Evolutionary conservation across 2,113 vertebrate species (phyloP), one percentile per base, ranked within the genome.

Genomic region (Lathamus discolor): DNA sequence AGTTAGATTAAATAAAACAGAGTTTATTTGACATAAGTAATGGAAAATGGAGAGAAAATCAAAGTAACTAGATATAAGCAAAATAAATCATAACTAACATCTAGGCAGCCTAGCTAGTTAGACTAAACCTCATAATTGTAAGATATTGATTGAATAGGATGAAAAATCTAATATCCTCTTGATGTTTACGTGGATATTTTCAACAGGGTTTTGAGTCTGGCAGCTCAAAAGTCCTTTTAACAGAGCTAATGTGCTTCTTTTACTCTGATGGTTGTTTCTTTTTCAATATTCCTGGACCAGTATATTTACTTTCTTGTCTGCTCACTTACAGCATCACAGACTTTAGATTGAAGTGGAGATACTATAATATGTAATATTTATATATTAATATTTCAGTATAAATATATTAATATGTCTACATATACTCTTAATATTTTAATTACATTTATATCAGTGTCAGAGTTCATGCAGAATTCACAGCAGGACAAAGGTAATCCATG

Each of bases 71-170:
- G 86, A 90, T 80, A 43, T 70, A 96, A 95, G 85, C 79, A 92
- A 90, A 92, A 90, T 93, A 96, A 96, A 93, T 94, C 77, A 93
- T 88, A 95, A 92, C 69, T 46, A 91, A 51, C n/a, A 43, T 54
- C 17, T 79, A 72, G 82, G 49, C 77, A 92, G 72, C 57, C 90
- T 86, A 79, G 44, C 54, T 67, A 61, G 73, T 96, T 96, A 91
- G 73, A 82, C 62, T 90, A 90, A 92, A 67, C 73, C 37, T 91
- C 23, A 25, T 89, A 90, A 97, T 76, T 93, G 78, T 43, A 93
- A 92, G 57, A 29, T 95, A 96, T 90, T 93, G 94, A 96, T 91
- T 94, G 55, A 91, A 9, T 52, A 81, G 52, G n/a, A 86, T 39
- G 73, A 70, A 87, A 93, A 78, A 48, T 80, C 44, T 87, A 88